These are phyloP conservation scores for Lepus europaeus DNA, from an alignment of 2,113 vertebrate genomes.

Conservation along the genomic window DNA sequence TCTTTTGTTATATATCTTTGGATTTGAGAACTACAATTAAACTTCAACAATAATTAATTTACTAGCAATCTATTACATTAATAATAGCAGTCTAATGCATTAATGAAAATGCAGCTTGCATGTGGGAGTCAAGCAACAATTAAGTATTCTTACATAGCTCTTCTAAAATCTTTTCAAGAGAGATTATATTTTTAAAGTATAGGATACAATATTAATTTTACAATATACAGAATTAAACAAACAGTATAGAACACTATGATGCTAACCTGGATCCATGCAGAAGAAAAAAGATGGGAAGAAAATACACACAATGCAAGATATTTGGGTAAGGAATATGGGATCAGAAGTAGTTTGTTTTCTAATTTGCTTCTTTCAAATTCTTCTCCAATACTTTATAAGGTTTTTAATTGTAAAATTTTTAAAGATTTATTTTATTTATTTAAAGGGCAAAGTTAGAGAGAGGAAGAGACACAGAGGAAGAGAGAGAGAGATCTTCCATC, in stretches of 20 bases:
- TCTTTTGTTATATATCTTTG: constrained; percentile 30
- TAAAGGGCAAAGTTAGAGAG: too few relatives aligned
- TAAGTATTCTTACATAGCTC: constrained; percentile 36
- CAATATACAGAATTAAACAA: constrained; percentile 29
- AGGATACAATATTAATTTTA: constrained; percentile 27
- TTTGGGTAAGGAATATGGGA: not conserved
- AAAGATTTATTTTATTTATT: constrained; percentile 16
- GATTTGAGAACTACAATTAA: constrained; percentile 58
- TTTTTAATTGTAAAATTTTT: constrained; percentile 53
- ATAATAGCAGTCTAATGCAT: constrained; percentile 52
- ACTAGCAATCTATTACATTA: constrained; percentile 65
- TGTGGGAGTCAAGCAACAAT: constrained; percentile 56
- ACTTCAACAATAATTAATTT: constrained; percentile 73
- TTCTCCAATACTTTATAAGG: constrained; percentile 20
- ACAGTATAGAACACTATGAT: not conserved
- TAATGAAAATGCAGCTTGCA: constrained; percentile 67
- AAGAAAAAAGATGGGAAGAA: not conserved
- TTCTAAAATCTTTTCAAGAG: constrained; percentile 13
- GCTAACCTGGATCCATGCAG: not conserved
- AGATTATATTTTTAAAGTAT: constrained; percentile 31
- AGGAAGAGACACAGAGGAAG: too few relatives aligned
- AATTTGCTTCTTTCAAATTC: constrained; percentile 34
- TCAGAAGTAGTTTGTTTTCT: not conserved
- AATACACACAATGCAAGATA: not conserved
- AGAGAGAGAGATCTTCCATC: too few relatives aligned